Evolutionary conservation across 2,888 invertebrate genomes (phyloP), one percentile per base, ranked within the genome.

Genomic region (Unio pictorum): DNA sequence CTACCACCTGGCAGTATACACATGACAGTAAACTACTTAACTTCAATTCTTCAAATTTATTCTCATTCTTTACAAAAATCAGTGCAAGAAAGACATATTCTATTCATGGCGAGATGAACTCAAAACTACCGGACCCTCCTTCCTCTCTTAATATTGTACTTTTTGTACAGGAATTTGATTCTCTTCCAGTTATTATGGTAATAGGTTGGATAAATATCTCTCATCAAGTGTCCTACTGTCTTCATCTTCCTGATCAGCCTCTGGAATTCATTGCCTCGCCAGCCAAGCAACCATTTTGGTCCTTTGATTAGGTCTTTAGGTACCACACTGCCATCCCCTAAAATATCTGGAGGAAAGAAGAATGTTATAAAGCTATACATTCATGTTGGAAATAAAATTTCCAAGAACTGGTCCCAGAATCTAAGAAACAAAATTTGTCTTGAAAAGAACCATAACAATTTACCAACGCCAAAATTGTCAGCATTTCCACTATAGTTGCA

Each of bases 221-320:
- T 73, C 15, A 89, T 73, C 54, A 75, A 74, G 1, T 71, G 65
- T 4, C 89, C 88, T 55, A 86, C 78, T 62, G 82, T 81, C 34
- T 78, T 79, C 64, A 89, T 63, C 56, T 80, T 78, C 11, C 89
- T 74, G 1, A 81, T 65, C 17, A 89, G 71, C 23, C 89, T 70
- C 71, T 87, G 87, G 61, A 87, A 95, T 91, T 98, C 97, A 87
- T 95, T 95, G 0, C 96, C 97, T 23, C 92, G 93, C 63, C 96
- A 94, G 64, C 98, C 98, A 83, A 95, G 93, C 56, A 99, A 91
- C 98, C 98, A 99, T 0, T 93, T 90, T 0, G 98, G 98, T 8
- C 97, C 93, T 73, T 94, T 93, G 20, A 96, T 90, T 20, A 97
- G 93, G 87, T 93, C 94, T 0, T 95, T 94, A 0, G 98, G 98